phyloP scores from a whole-genome alignment of 2,888 invertebrate species.

The Agrotis puta region DNA sequence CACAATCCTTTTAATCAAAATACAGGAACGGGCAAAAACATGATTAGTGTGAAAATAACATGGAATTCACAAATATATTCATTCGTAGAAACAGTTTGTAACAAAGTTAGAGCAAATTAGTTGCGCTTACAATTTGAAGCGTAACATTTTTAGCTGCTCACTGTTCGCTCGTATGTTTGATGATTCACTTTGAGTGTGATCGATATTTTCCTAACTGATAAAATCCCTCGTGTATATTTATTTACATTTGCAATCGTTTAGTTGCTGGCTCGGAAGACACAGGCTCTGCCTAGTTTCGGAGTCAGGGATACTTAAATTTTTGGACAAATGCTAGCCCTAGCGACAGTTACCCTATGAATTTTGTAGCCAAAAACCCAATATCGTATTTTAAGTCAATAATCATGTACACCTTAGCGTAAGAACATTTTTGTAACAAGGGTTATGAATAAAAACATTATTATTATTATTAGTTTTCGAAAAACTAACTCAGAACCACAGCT shows the following conservation, averaged over 20 bases:
- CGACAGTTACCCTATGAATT: too few species aligned
- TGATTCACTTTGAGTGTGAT: slow-evolving; percentile 43
- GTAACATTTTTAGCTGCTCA: slow-evolving; percentile 44
- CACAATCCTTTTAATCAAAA: slow-evolving; percentile 28
- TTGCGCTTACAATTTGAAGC: slow-evolving; percentile 51
- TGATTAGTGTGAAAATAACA: slow-evolving; percentile 45
- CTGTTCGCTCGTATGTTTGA: slow-evolving; percentile 40
- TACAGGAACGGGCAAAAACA: slow-evolving; percentile 34
- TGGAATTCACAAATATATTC: slow-evolving; percentile 50
- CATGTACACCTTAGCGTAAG: too few species aligned
- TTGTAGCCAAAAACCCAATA: too few species aligned
- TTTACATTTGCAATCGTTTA: background rate
- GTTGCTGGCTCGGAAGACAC: too few species aligned
- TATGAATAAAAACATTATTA: too few species aligned
- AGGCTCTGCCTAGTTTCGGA: too few species aligned
- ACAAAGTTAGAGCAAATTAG: slow-evolving; percentile 62
- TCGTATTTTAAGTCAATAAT: too few species aligned
- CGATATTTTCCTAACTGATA: slow-evolving; percentile 5
- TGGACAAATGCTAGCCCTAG: too few species aligned
- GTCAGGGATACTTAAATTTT: too few species aligned
- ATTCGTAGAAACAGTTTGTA: slow-evolving; percentile 50
- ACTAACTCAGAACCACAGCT: background rate
- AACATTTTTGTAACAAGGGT: too few species aligned
- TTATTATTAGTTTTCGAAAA: too few species aligned
- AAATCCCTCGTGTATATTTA: background rate